These are phyloP conservation scores for Eledona agricola DNA, from an alignment of 2,888 invertebrate genomes.

Conservation along the genomic window DNA sequence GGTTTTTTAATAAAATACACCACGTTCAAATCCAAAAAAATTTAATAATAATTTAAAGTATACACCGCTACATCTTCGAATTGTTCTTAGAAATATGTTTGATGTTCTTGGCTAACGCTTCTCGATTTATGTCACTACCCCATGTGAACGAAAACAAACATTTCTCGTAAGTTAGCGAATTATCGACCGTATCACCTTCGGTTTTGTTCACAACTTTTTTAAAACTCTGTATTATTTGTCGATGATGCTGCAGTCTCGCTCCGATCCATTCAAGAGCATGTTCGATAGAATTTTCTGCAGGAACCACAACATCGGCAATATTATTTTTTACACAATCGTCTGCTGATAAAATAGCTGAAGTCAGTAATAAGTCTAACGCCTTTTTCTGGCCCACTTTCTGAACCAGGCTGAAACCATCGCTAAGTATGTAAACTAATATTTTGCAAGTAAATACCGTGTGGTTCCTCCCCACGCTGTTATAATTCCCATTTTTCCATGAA, in stretches of 20 bases:
- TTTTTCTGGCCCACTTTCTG: slow-evolving; percentile 49
- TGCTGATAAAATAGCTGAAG: slow-evolving; percentile 50
- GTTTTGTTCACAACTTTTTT: slow-evolving; percentile 45
- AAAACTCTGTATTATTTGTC: slow-evolving; percentile 46
- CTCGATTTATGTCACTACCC: slow-evolving; percentile 51
- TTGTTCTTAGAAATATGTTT: slow-evolving; percentile 47
- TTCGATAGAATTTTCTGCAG: slow-evolving; percentile 40
- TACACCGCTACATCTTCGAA: slow-evolving; percentile 12
- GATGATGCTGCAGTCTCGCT: slow-evolving; percentile 45
- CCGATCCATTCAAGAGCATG: slow-evolving; percentile 50
- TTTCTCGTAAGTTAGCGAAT: slow-evolving; percentile 46
- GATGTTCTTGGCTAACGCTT: slow-evolving; percentile 48
- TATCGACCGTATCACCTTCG: slow-evolving; percentile 31
- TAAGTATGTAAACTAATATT: neutral
- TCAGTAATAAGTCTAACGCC: slow-evolving; percentile 53
- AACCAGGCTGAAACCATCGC: slow-evolving; percentile 48
- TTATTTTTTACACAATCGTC: slow-evolving; percentile 50
- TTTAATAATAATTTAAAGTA: slow-evolving; percentile 2
- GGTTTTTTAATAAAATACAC: neutral
- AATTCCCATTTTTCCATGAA: slow-evolving; percentile 57
- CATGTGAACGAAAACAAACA: slow-evolving; percentile 50
- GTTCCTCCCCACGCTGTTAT: slow-evolving; percentile 57
- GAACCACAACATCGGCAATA: slow-evolving; percentile 49
- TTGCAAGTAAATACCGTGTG: slow-evolving; percentile 45
- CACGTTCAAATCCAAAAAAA: neutral